Base-by-base conservation (phyloP, 1,140 invertebrate genomes). In the Adoxophyes honmai region DNA sequence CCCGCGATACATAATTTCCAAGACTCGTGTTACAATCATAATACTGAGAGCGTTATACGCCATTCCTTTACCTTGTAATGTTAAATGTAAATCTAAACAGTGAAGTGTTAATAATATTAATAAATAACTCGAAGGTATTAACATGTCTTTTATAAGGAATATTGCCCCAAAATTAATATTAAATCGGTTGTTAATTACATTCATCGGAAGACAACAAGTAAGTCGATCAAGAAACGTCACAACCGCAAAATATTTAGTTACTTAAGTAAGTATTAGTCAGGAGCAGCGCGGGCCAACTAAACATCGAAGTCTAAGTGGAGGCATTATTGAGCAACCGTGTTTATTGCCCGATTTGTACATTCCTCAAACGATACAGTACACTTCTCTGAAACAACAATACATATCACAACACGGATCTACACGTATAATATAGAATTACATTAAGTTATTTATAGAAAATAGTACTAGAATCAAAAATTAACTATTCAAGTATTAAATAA, bases 321-420 rank as follows among this genome's bases (percentile, higher is more conserved):
- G 13, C 34, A 39, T 13, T 55, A 57, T 82, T 85, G 84, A 86
- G 82, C 82, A 84, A 75, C 51, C 59, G 34, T 62, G 52, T 35
- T 75, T 80, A 80, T 81, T 81, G 81, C 84, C 65, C 75, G 60
- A 70, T 79, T 86, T 82, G 75, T 82, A 81, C 75, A 78, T 68
- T 73, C 64, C 51, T 70, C 64, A 66, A 84, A 78, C 42, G 52
- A 82, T 70, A 62, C 78, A 77, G 78, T 66, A 75, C 61, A 75
- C 68, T 57, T 63, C 67, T 70, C 70, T 67, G 73, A 81, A 81
- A 78, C 67, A 71, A 78, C 73, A 73, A 71, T 74, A 81, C 73
- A 70, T 86, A 86, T 88, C 85, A 88, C 85, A 88, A 88, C 85
- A 85, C 82, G 78, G 77, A 86, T 76, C 74, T 86, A 81, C 75